Conservation (phyloP, 2,113 vertebrate genomes). For the Tapirus terrestris region DNA sequence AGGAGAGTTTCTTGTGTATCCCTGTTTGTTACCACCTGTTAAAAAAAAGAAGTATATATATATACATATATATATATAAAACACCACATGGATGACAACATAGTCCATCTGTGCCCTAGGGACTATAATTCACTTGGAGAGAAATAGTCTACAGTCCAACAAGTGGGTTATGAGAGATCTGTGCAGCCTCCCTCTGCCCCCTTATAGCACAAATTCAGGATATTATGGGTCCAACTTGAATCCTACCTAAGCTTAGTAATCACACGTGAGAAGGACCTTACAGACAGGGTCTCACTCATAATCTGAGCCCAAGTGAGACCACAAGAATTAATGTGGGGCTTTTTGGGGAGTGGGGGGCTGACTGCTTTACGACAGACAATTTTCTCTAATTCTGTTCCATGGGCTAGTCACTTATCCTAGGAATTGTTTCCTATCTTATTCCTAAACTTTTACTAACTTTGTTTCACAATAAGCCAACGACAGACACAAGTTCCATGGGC, state of each 20-base stretch:
- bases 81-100: neutral
- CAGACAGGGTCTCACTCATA: neutral
- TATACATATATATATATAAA: neutral
- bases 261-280: neutral
- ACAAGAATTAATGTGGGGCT: neutral
- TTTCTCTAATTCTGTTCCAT: neutral
- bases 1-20: slow-evolving; percentile 99
- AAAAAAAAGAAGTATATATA: neutral
- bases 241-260: neutral
- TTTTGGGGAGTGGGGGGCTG: neutral
- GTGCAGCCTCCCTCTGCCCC: neutral
- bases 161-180: neutral
- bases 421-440: neutral
- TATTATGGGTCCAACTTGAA: neutral
- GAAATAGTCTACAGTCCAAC: neutral
- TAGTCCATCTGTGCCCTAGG: neutral
- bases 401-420: neutral
- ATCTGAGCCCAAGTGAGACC: neutral
- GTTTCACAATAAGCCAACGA: neutral
- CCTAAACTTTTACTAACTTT: neutral
- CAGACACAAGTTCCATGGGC: neutral
- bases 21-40: slow-evolving; percentile 98
- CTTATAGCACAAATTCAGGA: neutral
- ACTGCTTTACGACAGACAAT: neutral
- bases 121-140: neutral